A percentile compares a stretch with the other conserved stretches of the same genome.
phyloP scores from a whole-genome alignment of 2,888 invertebrate genomes.

The Zaprionus bogoriensis region DNA sequence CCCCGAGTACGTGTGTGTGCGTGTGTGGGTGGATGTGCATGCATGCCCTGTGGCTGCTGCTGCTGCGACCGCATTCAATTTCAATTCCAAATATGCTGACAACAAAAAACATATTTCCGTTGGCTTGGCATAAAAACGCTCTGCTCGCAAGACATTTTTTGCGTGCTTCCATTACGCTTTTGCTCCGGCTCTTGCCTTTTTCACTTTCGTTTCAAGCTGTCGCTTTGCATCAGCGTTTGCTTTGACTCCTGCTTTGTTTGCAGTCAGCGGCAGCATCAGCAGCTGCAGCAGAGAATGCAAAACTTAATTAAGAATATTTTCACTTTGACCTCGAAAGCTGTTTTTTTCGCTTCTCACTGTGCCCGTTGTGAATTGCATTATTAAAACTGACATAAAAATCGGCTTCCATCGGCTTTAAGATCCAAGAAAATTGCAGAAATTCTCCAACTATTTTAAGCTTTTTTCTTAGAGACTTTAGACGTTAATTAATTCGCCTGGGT shows the following conservation, averaged over 20 bases:
- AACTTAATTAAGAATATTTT: constrained; percentile 31
- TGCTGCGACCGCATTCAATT: constrained; percentile 43
- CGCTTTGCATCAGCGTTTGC: constrained; percentile 21
- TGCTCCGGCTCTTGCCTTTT: no score
- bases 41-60: constrained; percentile 12
- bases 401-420: no score
- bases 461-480: no score
- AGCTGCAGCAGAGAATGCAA: no score
- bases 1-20: neutral
- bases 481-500: no score
- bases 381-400: no score
- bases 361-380: no score
- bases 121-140: constrained; percentile 28
- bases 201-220: no score
- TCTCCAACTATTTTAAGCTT: no score
- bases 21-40: neutral
- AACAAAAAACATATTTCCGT: constrained; percentile 33
- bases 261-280: no score
- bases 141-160: constrained; percentile 19
- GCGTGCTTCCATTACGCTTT: constrained; percentile 36
- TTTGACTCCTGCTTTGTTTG: constrained; percentile 20
- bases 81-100: constrained; percentile 64
- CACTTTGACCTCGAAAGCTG: neutral
- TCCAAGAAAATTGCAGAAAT: no score
- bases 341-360: no score